Conservation (phyloP, 2,113 vertebrate genomes). For the Acanthisitta chloris region DNA sequence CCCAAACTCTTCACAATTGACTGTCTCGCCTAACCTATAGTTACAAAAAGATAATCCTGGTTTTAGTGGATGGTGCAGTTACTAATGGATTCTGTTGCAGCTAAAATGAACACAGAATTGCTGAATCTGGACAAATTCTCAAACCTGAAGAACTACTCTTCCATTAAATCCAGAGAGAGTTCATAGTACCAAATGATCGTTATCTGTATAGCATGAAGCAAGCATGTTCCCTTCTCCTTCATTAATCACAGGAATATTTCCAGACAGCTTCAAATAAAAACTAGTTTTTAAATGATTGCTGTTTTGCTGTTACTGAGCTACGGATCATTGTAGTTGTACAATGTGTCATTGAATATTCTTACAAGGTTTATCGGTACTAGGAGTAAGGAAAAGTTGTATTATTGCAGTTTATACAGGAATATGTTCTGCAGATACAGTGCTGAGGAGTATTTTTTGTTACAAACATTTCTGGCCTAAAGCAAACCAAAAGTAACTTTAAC, state of each 20-base stretch:
- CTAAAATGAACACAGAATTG: background rate
- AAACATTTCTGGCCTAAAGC: background rate
- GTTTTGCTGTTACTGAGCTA: background rate
- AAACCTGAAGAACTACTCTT: background rate
- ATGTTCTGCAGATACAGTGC: background rate
- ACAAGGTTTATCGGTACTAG: background rate
- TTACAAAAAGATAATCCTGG: background rate
- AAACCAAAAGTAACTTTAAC: background rate
- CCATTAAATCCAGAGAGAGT: background rate
- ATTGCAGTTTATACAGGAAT: background rate
- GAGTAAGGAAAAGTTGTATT: background rate
- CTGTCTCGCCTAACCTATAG: background rate
- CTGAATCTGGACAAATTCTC: background rate
- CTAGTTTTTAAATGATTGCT: background rate
- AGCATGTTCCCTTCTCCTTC: background rate
- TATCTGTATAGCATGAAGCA: background rate
- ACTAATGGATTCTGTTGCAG: background rate
- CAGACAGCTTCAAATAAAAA: background rate
- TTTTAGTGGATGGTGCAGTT: background rate
- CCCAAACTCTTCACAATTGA: background rate
- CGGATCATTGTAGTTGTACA: background rate
- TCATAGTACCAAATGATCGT: background rate
- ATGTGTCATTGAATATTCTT: background rate
- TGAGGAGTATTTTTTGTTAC: background rate
- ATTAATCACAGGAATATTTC: background rate